Base-by-base conservation (phyloP, 2,888 invertebrate genomes). In the Sinodicranocentrus sp. region DNA sequence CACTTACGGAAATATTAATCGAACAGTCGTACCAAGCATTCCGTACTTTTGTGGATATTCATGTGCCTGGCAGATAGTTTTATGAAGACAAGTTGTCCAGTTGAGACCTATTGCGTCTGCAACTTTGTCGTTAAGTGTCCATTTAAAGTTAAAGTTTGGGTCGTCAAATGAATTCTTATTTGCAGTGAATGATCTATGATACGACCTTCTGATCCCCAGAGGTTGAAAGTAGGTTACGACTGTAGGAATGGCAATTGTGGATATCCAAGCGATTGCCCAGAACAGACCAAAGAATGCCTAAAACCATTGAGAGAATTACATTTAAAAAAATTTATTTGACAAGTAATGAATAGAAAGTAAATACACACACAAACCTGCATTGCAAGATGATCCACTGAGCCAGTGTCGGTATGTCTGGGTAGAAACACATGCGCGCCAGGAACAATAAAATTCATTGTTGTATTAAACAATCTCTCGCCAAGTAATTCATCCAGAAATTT, bases 381-480 rank as follows among this genome's bases (percentile, higher is more conserved):
- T 17, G 79, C 84, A 19, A 84, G 54, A 28, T 84, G 84, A 8
- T 75, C 68, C 10, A 70, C 61, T 0, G 68, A 61, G 1, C 84
- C 84, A 23, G 65, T 61, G 0, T 79, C 79, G 0, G 79, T 84
- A 21, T 77, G 67, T 1, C 54, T 17, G 13, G 79, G 75, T 15
- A 84, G 21, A 19, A 43, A 8, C 6, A 84, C 44, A 2, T 75
- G 65, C 1, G 61, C 54, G 25, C 72, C 65, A 8, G 84, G 84
- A 10, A 84, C 70, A 17, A 84, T 79, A 44, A 79, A 84, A 54
- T 84, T 84, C 84, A 84, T 84, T 19, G 84, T 84, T 3, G 84
- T 79, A 28, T 84, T 84, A 23, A 84, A 84, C 19, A 79, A 39
- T 8, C 68, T 72, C 43, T 28, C 2, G 8, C 78, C 48, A 0